Evolutionary conservation across 2,888 invertebrate species (phyloP).

Genomic region (Zeuzera pyrina): DNA sequence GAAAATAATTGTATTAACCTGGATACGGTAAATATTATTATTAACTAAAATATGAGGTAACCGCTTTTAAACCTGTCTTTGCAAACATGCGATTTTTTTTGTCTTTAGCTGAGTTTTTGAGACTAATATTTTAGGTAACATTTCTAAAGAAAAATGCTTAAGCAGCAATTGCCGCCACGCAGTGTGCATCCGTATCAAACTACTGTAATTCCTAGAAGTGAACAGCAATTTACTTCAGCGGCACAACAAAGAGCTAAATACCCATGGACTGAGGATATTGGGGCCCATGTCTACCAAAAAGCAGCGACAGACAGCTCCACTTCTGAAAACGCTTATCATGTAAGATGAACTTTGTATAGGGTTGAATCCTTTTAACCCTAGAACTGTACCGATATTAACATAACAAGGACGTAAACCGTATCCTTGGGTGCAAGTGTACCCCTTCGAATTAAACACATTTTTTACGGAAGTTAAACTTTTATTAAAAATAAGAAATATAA

Average conservation of each 20-base stretch:
- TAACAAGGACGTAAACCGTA: too few species aligned
- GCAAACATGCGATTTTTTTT: too few species aligned
- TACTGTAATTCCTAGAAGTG: constrained; percentile 59
- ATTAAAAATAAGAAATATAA: too few species aligned
- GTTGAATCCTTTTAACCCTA: too few species aligned
- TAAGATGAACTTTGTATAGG: constrained; percentile 25
- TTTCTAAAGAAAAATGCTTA: constrained; percentile 46
- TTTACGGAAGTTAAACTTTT: too few species aligned
- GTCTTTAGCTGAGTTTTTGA: too few species aligned
- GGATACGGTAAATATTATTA: too few species aligned
- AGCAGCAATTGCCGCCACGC: constrained; percentile 59
- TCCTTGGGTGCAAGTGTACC: too few species aligned
- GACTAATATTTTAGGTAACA: constrained; percentile 31
- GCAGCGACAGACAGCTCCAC: constrained; percentile 65
- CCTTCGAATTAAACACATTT: too few species aligned
- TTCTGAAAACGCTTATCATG: constrained; percentile 63
- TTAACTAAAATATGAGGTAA: background rate
- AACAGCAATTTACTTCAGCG: constrained; percentile 57
- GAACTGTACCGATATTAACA: too few species aligned
- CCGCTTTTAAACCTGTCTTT: background rate
- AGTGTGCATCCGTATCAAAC: constrained; percentile 67
- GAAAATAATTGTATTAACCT: too few species aligned
- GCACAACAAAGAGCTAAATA: constrained; percentile 61
- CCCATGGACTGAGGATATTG: constrained; percentile 61
- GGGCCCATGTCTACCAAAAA: constrained; percentile 49